phyloP scores from a whole-genome alignment of 2,113 vertebrate genomes.

The Cyanoliseus patagonus region DNA sequence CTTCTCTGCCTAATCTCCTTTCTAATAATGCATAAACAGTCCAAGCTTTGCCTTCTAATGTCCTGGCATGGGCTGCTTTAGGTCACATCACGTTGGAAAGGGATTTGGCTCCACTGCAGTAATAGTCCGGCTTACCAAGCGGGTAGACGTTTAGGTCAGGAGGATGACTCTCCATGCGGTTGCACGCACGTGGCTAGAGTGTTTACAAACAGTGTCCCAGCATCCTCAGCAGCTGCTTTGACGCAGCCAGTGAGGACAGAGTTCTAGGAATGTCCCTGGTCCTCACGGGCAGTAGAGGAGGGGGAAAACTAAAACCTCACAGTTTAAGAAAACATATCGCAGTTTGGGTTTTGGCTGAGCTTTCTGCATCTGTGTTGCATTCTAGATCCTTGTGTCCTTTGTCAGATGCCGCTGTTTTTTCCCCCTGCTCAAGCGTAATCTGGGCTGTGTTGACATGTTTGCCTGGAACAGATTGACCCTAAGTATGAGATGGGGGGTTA shows the following conservation, averaged over 20 bases:
- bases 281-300: accelerated
- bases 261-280: constrained; percentile 13
- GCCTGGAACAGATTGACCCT: not conserved
- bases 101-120: not conserved
- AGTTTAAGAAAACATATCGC: not conserved
- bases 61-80: not conserved
- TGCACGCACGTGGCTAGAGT: constrained; percentile 26
- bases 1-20: not conserved
- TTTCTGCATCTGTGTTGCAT: constrained; percentile 3
- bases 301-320: not conserved
- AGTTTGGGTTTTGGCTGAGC: constrained; percentile 29
- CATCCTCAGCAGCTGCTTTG: constrained; percentile 44
- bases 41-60: not conserved
- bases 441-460: not conserved
- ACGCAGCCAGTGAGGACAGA: not conserved
- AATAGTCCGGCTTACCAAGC: not conserved
- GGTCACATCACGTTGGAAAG: not conserved
- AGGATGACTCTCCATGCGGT: constrained; percentile 42
- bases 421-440: accelerated
- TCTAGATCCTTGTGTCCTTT: not conserved
- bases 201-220: constrained; percentile 61
- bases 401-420: not conserved
- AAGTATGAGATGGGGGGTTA: not conserved
- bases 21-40: not conserved
- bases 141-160: constrained; percentile 33